Conservation (phyloP, 2,888 invertebrate species). For the Phortica okadai region DNA sequence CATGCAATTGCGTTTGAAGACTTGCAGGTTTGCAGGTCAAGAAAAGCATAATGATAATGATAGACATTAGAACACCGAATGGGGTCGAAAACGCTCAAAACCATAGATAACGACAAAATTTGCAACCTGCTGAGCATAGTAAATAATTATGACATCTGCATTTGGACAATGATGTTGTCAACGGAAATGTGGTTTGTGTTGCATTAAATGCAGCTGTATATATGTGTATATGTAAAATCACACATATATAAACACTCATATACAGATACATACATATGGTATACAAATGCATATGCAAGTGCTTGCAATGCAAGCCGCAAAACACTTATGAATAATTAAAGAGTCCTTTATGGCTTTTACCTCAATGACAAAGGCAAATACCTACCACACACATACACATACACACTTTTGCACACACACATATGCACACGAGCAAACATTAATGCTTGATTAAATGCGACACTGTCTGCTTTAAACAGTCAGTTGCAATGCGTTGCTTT, state of each 20-base stretch:
- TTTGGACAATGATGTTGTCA: not conserved
- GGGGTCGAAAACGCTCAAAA: not conserved
- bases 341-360: slow-evolving; percentile 54
- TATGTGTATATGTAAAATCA: not conserved
- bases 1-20: not conserved
- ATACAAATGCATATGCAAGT: not conserved
- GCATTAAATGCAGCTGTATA: not conserved
- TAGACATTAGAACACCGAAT: not conserved
- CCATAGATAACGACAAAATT: not conserved
- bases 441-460: slow-evolving; percentile 29
- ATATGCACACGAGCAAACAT: not conserved
- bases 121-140: slow-evolving; percentile 3
- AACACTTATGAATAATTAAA: slow-evolving; percentile 59
- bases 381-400: not conserved
- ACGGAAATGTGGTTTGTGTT: slow-evolving; percentile 26
- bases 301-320: slow-evolving; percentile 33
- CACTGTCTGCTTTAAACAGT: slow-evolving; percentile 24
- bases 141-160: slow-evolving; percentile 38
- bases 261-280: not conserved
- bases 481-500: slow-evolving; percentile 6
- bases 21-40: not conserved
- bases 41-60: not conserved
- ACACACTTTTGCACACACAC: not conserved
- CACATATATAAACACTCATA: not conserved
- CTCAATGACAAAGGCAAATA: slow-evolving; percentile 47